Evolutionary conservation across 2,113 vertebrate genomes (phyloP).

Genomic region (Oxyruncus cristatus): DNA sequence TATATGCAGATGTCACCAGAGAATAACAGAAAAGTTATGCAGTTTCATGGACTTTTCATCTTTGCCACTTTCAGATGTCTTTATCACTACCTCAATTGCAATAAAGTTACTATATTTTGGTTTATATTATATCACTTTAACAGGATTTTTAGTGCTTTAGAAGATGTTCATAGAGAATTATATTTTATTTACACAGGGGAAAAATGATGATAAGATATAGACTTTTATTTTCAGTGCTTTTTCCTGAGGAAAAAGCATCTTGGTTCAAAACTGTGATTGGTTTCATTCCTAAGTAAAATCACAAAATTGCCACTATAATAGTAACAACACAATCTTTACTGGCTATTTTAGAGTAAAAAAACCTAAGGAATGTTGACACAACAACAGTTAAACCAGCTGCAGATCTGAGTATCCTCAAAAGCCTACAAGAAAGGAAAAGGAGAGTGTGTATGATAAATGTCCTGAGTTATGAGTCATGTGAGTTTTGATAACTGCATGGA

Average conservation of each 20-base stretch:
- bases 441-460: neutral
- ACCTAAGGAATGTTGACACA: neutral
- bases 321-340: neutral
- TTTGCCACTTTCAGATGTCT: neutral
- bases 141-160: neutral
- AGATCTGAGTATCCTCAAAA: neutral
- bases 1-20: neutral
- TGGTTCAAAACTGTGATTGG: neutral
- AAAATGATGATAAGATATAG: neutral
- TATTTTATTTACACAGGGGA: neutral
- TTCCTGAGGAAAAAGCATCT: neutral
- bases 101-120: neutral
- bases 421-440: neutral
- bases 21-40: neutral
- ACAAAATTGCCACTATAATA: neutral
- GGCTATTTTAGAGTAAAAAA: neutral
- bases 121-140: neutral
- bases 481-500: neutral
- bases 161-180: neutral
- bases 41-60: neutral
- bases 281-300: neutral
- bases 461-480: neutral
- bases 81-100: neutral
- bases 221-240: neutral
- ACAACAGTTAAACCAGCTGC: neutral